phyloP scores from a whole-genome alignment of 2,113 vertebrate genomes.

The Ammodytes dubius region DNA sequence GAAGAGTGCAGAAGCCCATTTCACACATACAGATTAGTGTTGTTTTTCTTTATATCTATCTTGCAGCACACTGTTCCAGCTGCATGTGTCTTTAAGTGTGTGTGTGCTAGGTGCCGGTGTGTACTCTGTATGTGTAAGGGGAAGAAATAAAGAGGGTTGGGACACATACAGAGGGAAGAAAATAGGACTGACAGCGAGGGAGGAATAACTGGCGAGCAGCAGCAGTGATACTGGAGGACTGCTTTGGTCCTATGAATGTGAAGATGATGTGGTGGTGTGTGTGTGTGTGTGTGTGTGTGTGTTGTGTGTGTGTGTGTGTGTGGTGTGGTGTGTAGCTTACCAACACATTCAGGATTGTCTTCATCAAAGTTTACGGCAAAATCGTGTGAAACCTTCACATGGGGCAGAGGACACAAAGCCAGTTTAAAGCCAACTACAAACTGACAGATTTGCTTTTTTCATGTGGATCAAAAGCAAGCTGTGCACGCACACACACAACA shows the following conservation, averaged over 20 bases:
- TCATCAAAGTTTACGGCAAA: constrained; percentile 99
- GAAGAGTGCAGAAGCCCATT: constrained; percentile 71
- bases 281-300: constrained; percentile 8
- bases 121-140: constrained; percentile 28
- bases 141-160: constrained; percentile 14
- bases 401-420: constrained; percentile 42
- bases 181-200: constrained; percentile 37
- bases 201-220: constrained; percentile 27
- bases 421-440: constrained; percentile 24
- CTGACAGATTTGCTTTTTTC: constrained; percentile 61
- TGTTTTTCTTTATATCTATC: constrained; percentile 69
- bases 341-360: constrained; percentile 97
- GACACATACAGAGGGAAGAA: constrained; percentile 39
- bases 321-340: constrained; percentile 66
- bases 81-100: constrained; percentile 28
- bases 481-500: background rate
- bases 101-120: background rate
- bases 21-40: constrained; percentile 84
- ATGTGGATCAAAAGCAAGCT: constrained; percentile 66
- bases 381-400: constrained; percentile 95
- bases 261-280: constrained; percentile 23
- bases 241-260: constrained; percentile 25
- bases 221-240: constrained; percentile 12
- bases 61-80: constrained; percentile 59
- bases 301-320: constrained; percentile 17